phyloP scores from a whole-genome alignment of 2,113 vertebrate species.

The Gavialis gangeticus region DNA sequence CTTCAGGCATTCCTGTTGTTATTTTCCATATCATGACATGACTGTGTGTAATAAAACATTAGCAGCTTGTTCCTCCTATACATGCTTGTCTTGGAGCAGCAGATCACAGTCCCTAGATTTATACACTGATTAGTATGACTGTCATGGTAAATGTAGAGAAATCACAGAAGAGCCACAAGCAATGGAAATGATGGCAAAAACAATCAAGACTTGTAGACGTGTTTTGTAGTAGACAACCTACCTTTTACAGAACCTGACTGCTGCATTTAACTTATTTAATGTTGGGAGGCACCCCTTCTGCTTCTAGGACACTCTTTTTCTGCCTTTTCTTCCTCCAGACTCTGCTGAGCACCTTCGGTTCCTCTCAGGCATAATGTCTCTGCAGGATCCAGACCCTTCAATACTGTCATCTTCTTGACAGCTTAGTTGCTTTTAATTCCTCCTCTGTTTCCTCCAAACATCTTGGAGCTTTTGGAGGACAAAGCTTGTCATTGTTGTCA shows the following conservation, averaged over 20 bases:
- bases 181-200: constrained; percentile 42
- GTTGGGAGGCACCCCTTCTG: not conserved
- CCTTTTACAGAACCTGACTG: constrained; percentile 18
- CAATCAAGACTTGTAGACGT: constrained; percentile 47
- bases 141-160: constrained; percentile 59
- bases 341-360: not conserved
- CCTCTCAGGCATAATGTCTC: not conserved
- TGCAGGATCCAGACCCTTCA: not conserved
- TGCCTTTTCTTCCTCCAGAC: not conserved
- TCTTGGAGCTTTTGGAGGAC: not conserved
- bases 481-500: not conserved
- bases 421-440: not conserved
- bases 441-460: not conserved
- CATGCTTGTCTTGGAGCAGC: constrained; percentile 36
- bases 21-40: constrained; percentile 54
- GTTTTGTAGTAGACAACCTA: constrained; percentile 5
- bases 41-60: constrained; percentile 49
- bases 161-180: not conserved
- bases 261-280: not conserved
- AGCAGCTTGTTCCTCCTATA: constrained; percentile 51
- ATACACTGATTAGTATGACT: constrained; percentile 20
- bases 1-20: constrained; percentile 41
- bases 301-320: not conserved
- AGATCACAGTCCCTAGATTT: constrained; percentile 46
- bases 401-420: not conserved